Percentiles rank a stretch among this genome's conserved stretches.
Conservation (phyloP, 2,797 vertebrate genomes). For the Sebastes reedi region DNA sequence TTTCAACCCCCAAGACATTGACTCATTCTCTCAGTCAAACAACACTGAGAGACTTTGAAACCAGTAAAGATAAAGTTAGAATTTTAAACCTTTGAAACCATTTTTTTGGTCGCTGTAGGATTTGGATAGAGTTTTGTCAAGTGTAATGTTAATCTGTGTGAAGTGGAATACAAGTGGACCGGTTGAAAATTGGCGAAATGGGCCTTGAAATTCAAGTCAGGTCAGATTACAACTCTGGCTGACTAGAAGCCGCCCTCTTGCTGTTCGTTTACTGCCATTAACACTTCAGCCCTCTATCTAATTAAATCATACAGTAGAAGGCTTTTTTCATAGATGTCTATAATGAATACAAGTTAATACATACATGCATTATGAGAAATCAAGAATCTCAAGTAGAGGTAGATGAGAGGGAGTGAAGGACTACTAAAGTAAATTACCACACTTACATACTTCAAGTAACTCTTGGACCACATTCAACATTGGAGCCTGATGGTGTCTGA, state of each 20-base stretch:
- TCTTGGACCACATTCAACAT: not conserved
- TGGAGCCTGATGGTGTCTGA: not conserved
- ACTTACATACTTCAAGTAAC: not conserved
- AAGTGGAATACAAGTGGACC: not conserved
- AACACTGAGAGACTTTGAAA: conserved; percentile 4
- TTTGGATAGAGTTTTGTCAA: not conserved
- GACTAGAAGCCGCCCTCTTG: not conserved
- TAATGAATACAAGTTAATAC: not conserved
- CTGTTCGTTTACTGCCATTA: not conserved
- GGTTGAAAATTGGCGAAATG: not conserved
- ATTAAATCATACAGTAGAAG: not conserved
- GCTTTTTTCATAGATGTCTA: not conserved
- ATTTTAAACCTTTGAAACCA: not conserved
- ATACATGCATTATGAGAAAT: not conserved
- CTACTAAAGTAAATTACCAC: not conserved
- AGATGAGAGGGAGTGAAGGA: not conserved
- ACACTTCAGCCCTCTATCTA: not conserved
- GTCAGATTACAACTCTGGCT: not conserved
- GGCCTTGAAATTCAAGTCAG: not conserved
- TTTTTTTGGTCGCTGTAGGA: not conserved
- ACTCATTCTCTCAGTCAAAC: not conserved
- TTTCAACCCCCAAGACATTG: conserved; percentile 24
- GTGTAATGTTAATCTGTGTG: not conserved
- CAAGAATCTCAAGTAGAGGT: not conserved
- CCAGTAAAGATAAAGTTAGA: not conserved